These are phyloP conservation scores for Notolabrus celidotus DNA, from an alignment of 2,797 vertebrate genomes.

Conservation along the genomic window DNA sequence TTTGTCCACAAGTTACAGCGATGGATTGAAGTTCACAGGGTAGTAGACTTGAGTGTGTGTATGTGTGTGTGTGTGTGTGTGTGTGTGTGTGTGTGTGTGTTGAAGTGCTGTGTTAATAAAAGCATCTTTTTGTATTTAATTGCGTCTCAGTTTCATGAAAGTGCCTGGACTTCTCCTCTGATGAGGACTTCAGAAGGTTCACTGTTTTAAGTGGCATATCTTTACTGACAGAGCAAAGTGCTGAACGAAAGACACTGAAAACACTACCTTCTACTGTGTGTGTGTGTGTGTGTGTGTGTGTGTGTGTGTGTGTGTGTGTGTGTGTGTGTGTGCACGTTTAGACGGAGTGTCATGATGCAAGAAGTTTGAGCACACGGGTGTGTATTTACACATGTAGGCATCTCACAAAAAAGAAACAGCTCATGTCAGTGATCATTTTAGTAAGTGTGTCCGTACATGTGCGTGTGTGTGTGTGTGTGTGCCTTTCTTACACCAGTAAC, in stretches of 20 bases:
- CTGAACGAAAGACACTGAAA: constrained; percentile 62
- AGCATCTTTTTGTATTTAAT: constrained; percentile 83
- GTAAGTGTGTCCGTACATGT: not conserved
- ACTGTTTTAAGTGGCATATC: constrained; percentile 73
- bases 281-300: constrained; percentile 19
- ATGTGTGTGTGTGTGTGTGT: constrained; percentile 43
- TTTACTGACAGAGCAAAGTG: constrained; percentile 72
- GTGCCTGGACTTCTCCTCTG: constrained; percentile 64
- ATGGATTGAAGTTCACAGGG: constrained; percentile 81
- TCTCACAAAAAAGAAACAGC: constrained; percentile 4
- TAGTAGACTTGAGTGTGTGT: constrained; percentile 47
- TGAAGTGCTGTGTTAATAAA: constrained; percentile 63
- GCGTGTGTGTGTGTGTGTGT: not conserved
- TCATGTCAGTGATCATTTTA: not conserved
- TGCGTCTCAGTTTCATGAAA: constrained; percentile 80
- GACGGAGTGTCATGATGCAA: not conserved
- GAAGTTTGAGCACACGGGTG: constrained; percentile 3
- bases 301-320: constrained; percentile 15
- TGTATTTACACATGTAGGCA: not conserved
- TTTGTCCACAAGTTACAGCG: constrained; percentile 82
- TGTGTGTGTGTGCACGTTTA: constrained; percentile 14
- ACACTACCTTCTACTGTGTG: constrained; percentile 31
- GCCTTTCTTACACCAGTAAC: too few species aligned
- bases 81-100: constrained; percentile 39
- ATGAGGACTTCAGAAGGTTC: constrained; percentile 80